Conservation (phyloP, 2,113 vertebrate genomes). For the Damaliscus lunatus region DNA sequence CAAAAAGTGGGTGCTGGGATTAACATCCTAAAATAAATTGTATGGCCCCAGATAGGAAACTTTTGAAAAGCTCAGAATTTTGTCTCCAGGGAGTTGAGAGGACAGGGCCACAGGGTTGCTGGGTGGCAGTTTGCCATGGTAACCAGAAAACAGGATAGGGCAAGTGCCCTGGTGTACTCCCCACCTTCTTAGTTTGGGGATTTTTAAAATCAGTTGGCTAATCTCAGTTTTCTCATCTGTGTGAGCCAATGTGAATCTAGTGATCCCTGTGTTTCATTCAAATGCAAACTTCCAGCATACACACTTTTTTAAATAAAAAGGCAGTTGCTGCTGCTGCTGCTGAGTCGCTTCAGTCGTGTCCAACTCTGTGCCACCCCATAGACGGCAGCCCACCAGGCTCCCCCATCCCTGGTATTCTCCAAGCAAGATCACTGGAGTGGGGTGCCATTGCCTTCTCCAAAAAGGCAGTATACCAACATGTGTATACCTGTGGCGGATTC, state of each 20-base stretch:
- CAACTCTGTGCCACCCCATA: too few relatives aligned
- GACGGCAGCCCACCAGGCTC: too few relatives aligned
- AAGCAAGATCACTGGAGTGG: too few relatives aligned
- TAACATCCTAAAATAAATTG: neutral
- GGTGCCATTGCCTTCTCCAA: too few relatives aligned
- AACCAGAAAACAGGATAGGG: neutral
- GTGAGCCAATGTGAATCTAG: neutral
- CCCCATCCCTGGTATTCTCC: too few relatives aligned
- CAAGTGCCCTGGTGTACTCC: neutral
- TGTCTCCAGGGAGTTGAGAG: neutral
- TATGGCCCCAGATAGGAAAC: neutral
- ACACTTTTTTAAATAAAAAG: neutral
- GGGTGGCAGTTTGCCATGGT: neutral
- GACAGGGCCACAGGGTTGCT: neutral
- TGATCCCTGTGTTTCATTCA: neutral
- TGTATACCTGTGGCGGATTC: too few relatives aligned
- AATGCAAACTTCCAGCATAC: neutral
- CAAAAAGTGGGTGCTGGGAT: neutral
- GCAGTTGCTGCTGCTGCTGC: too few relatives aligned
- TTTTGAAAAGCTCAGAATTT: neutral
- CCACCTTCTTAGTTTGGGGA: neutral
- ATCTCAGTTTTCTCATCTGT: neutral
- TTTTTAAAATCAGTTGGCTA: neutral
- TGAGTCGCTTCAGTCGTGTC: too few relatives aligned
- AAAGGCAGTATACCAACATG: too few relatives aligned